Conservation (phyloP, 2,113 vertebrate genomes). For the Synodontis membranacea region DNA sequence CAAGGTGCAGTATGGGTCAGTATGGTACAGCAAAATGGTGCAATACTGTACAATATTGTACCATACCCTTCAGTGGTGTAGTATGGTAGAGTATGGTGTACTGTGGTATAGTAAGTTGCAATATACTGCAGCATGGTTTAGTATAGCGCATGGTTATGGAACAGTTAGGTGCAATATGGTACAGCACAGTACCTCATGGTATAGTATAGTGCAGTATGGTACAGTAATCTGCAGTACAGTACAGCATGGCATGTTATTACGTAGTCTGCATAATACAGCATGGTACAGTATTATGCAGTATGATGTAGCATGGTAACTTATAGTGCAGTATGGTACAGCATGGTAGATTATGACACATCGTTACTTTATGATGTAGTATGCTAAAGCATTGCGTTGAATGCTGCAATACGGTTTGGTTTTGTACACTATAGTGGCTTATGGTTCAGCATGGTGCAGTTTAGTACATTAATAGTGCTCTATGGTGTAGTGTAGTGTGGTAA, state of each 20-base stretch:
- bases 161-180: background rate
- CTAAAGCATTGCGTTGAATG: background rate
- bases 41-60: background rate
- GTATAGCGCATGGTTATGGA: background rate
- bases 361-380: background rate
- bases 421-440: background rate
- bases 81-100: background rate
- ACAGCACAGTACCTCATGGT: background rate
- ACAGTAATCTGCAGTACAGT: background rate
- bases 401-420: background rate
- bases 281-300: background rate
- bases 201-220: background rate
- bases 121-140: background rate
- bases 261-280: too few relatives aligned
- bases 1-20: too few relatives aligned
- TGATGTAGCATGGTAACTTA: background rate
- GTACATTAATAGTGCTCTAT: background rate
- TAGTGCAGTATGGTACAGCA: background rate
- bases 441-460: background rate
- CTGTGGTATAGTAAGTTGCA: background rate
- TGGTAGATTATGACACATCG: background rate
- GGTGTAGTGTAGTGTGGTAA: background rate
- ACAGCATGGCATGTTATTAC: too few relatives aligned
- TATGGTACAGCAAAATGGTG: background rate
- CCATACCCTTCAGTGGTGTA: too few relatives aligned